Evolutionary conservation across 2,797 vertebrate genomes (phyloP).

Genomic region (Leptodactylus fallax): DNA sequence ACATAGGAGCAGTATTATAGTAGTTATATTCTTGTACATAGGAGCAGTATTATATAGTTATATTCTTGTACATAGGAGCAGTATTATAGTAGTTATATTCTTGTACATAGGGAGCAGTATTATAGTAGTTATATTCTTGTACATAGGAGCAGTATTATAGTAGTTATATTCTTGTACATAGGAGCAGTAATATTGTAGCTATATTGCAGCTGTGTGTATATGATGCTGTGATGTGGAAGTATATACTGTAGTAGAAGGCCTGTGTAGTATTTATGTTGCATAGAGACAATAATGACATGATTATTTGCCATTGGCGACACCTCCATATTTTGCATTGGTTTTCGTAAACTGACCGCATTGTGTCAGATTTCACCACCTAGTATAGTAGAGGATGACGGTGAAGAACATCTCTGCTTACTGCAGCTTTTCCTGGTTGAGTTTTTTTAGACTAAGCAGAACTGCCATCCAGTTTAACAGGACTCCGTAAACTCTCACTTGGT

Average conservation of each 20-base stretch:
- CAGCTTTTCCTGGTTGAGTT: slow-evolving; percentile 65
- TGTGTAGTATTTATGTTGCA: background rate
- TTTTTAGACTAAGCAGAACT: slow-evolving; percentile 72
- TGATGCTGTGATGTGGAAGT: too few species aligned
- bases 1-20: background rate
- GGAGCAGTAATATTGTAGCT: too few species aligned
- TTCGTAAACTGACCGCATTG: too few species aligned
- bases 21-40: background rate
- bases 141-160: too few species aligned
- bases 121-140: too few species aligned
- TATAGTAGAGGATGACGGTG: background rate
- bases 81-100: background rate
- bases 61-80: background rate
- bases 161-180: too few species aligned
- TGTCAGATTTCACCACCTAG: background rate
- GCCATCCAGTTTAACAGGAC: slow-evolving; percentile 73
- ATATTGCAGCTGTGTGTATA: too few species aligned
- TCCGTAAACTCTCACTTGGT: slow-evolving; percentile 69
- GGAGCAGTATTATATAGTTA: background rate
- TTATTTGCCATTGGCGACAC: background rate
- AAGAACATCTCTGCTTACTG: slow-evolving; percentile 65
- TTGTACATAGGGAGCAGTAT: too few species aligned
- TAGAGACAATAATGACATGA: background rate
- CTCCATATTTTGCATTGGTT: background rate
- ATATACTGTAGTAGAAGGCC: too few species aligned